Conservation (phyloP, 2,888 invertebrate genomes). For the Cephus sareptanus region DNA sequence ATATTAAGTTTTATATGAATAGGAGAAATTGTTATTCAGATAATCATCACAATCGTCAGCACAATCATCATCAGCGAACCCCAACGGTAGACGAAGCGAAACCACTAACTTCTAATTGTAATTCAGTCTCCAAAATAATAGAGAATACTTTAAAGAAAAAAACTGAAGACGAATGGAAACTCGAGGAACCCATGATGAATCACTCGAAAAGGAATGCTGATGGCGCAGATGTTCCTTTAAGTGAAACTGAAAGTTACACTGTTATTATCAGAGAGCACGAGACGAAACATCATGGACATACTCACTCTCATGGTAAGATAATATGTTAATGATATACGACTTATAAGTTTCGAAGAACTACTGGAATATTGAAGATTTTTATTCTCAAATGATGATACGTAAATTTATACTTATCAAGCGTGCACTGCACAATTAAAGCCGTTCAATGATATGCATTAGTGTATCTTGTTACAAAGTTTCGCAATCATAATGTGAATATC, state of each 20-base stretch:
- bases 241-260: slow-evolving; percentile 78
- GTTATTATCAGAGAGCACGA: slow-evolving; percentile 83
- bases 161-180: slow-evolving; percentile 55
- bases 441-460: no score
- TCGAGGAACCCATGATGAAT: slow-evolving; percentile 50
- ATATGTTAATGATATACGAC: neutral
- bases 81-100: slow-evolving; percentile 59
- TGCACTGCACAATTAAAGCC: no score
- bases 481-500: no score
- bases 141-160: slow-evolving; percentile 53
- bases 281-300: slow-evolving; percentile 85
- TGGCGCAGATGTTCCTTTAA: slow-evolving; percentile 59
- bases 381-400: no score
- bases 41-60: slow-evolving; percentile 58
- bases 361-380: no score
- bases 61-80: slow-evolving; percentile 55
- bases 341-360: neutral
- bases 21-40: slow-evolving; percentile 37
- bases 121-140: slow-evolving; percentile 50
- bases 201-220: slow-evolving; percentile 42
- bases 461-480: no score
- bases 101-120: slow-evolving; percentile 58
- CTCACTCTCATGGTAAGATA: slow-evolving; percentile 78
- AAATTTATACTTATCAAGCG: no score
- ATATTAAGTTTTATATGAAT: no score